phyloP scores from a whole-genome alignment of 2,888 invertebrate genomes.

The Xylota segnis region DNA sequence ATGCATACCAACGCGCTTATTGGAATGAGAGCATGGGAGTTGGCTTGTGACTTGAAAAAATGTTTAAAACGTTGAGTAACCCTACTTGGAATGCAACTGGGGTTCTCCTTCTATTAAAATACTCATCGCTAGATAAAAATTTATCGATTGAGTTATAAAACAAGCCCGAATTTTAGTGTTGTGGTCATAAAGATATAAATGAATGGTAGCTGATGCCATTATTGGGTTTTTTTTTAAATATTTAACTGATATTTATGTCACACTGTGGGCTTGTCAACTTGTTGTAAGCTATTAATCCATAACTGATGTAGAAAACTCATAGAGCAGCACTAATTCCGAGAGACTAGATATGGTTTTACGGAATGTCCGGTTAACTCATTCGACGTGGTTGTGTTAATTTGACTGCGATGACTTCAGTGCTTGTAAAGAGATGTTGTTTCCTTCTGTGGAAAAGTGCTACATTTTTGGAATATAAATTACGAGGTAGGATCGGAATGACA shows the following conservation, averaged over 20 bases:
- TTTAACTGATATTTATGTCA: constrained; percentile 24
- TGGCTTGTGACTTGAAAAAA: constrained; percentile 28
- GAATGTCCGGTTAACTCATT: background rate
- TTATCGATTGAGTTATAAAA: constrained; percentile 26
- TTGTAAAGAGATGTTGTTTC: too few relatives aligned
- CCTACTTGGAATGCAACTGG: constrained; percentile 42
- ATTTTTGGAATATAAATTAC: too few relatives aligned
- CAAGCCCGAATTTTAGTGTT: background rate
- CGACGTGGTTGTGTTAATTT: background rate
- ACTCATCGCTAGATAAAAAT: constrained; percentile 17
- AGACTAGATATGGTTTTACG: constrained; percentile 9
- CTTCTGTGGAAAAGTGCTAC: too few relatives aligned
- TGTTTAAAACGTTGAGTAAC: constrained; percentile 51
- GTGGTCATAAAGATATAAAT: constrained; percentile 1
- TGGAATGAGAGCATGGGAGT: constrained; percentile 71
- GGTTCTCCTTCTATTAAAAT: constrained; percentile 12
- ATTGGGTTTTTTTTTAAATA: background rate
- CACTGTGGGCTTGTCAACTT: constrained; percentile 36
- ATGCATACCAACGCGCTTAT: constrained; percentile 67
- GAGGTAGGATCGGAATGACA: too few relatives aligned
- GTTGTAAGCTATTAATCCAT: background rate
- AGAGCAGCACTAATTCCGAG: background rate
- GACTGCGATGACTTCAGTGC: background rate
- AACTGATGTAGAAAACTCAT: constrained; percentile 1
- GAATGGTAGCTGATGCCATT: background rate